phyloP scores from a whole-genome alignment of 2,888 invertebrate species.

The Chloroclysta siterata region DNA sequence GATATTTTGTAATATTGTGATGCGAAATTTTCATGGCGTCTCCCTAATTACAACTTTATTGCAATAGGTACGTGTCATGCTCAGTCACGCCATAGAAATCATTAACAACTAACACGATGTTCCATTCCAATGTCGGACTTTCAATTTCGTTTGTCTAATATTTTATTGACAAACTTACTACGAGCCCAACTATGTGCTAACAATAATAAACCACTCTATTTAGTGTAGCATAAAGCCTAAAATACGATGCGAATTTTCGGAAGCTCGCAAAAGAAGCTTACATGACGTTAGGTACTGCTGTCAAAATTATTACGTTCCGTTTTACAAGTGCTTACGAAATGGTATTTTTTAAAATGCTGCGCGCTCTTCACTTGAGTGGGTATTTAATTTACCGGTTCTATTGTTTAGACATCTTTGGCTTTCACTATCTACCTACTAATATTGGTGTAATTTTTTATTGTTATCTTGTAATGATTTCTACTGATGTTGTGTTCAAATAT shows the following conservation, averaged over 20 bases:
- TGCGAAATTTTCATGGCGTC: too few relatives aligned
- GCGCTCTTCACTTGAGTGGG: conserved; percentile 36
- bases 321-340: conserved; percentile 59
- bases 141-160: conserved; percentile 65
- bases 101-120: conserved; percentile 54
- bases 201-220: conserved; percentile 33
- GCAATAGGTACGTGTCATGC: background rate
- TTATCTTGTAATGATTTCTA: conserved; percentile 22
- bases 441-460: conserved; percentile 25
- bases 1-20: too few relatives aligned
- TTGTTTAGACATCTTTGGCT: conserved; percentile 35
- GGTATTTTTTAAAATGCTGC: conserved; percentile 54
- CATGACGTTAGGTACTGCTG: conserved; percentile 64
- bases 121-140: conserved; percentile 52
- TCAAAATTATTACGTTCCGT: conserved; percentile 56
- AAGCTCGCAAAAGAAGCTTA: conserved; percentile 43
- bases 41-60: background rate
- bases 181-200: conserved; percentile 3
- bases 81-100: conserved; percentile 44
- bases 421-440: conserved; percentile 23
- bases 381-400: conserved; percentile 46
- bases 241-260: conserved; percentile 19
- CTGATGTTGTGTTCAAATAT: background rate
- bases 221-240: conserved; percentile 30
- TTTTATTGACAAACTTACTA: conserved; percentile 45